phyloP scores from a whole-genome alignment of 1,140 invertebrate species.

The Mya arenaria region DNA sequence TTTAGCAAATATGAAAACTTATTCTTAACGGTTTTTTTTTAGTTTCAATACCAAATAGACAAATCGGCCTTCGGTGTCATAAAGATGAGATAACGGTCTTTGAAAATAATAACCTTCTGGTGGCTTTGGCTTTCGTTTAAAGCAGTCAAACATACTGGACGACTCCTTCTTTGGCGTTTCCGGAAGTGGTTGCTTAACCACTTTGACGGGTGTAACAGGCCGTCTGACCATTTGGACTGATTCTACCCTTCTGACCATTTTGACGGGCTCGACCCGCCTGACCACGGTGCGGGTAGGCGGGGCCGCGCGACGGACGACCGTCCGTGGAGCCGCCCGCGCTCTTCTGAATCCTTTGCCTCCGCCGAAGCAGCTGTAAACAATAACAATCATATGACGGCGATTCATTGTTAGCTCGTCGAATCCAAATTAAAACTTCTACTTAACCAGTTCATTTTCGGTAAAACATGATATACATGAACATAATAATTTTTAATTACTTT shows the following conservation, averaged over 20 bases:
- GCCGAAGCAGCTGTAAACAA: neutral
- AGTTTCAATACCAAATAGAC: neutral
- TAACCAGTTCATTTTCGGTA: neutral
- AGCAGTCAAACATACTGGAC: constrained; percentile 24
- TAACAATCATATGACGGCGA: neutral
- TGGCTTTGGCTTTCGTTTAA: neutral
- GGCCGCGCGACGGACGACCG: neutral
- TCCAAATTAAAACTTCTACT: neutral
- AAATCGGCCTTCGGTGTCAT: neutral
- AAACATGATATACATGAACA: neutral
- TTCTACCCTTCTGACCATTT: neutral
- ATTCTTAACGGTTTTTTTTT: neutral
- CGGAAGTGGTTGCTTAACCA: neutral
- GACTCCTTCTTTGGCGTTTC: neutral
- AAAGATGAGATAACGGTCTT: neutral
- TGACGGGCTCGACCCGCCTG: neutral
- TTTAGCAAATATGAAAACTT: neutral
- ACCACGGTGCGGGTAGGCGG: neutral
- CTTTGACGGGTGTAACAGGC: neutral
- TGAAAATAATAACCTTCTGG: constrained; percentile 8
- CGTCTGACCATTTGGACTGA: neutral
- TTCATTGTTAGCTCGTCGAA: neutral
- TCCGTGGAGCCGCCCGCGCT: neutral
- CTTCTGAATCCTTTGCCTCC: neutral
- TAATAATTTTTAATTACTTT: neutral